Conservation (phyloP, 1,140 invertebrate genomes). For the Callitettix versicolor region DNA sequence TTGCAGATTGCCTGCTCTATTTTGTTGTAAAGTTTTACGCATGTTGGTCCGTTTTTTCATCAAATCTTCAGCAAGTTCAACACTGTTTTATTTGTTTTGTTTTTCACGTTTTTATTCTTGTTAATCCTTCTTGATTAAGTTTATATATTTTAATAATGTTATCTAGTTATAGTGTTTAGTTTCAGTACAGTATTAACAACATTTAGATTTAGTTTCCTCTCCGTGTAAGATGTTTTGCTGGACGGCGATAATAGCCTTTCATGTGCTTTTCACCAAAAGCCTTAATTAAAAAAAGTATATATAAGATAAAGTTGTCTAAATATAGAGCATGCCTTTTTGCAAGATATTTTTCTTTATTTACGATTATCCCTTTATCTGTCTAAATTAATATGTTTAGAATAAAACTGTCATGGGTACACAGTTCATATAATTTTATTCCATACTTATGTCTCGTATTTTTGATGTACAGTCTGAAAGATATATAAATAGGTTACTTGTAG, state of each 20-base stretch:
- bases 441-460: conserved; percentile 28
- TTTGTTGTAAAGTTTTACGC: conserved; percentile 33
- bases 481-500: too few relatives aligned
- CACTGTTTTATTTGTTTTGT: conserved; percentile 36
- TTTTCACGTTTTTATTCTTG: too few relatives aligned
- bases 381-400: conserved; percentile 13
- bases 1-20: conserved; percentile 30
- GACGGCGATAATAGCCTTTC: too few relatives aligned
- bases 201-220: too few relatives aligned
- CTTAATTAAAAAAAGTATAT: too few relatives aligned
- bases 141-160: too few relatives aligned
- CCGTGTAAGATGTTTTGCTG: too few relatives aligned
- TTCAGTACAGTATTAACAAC: too few relatives aligned
- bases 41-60: conserved; percentile 35
- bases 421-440: conserved; percentile 29
- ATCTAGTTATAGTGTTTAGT: too few relatives aligned
- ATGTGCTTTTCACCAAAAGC: too few relatives aligned
- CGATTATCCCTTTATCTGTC: neutral
- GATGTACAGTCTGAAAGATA: conserved; percentile 30
- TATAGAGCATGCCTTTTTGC: conserved; percentile 13
- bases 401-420: conserved; percentile 19
- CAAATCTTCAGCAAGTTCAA: conserved; percentile 34
- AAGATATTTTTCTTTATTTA: conserved; percentile 6
- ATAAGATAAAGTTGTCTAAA: conserved; percentile 27
- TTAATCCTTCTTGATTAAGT: too few relatives aligned